Evolutionary conservation across 2,113 vertebrate genomes (phyloP).

Genomic region (Phocoena sinus): DNA sequence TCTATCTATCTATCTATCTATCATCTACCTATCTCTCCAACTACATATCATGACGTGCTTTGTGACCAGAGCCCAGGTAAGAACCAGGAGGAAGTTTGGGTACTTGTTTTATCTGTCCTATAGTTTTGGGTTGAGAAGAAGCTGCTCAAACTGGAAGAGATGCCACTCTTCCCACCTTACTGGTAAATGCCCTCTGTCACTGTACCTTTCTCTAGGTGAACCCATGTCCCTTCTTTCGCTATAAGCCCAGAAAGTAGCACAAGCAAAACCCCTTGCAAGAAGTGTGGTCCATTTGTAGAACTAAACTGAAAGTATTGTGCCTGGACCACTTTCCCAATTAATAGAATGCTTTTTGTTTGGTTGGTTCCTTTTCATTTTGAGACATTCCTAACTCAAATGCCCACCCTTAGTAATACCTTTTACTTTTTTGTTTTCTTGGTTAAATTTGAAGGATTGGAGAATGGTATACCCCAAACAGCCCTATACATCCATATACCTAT

Average conservation of each 20-base stretch:
- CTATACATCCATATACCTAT: neutral
- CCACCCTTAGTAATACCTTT: neutral
- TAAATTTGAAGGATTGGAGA: neutral
- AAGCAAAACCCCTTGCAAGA: neutral
- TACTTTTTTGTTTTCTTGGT: neutral
- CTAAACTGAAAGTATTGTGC: neutral
- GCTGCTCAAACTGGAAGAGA: neutral
- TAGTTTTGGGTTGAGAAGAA: neutral
- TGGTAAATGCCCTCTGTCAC: neutral
- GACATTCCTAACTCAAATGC: neutral
- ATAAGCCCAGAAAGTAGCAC: neutral
- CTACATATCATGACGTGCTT: neutral
- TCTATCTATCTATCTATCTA: neutral
- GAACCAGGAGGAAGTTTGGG: neutral
- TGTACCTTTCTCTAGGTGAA: neutral
- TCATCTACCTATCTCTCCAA: too few relatives aligned
- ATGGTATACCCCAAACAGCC: neutral
- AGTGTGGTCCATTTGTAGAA: neutral
- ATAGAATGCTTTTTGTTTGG: neutral
- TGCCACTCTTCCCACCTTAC: neutral
- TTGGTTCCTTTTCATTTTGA: neutral
- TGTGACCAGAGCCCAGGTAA: neutral
- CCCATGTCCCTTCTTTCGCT: neutral
- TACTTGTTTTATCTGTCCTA: neutral
- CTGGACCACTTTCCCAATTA: neutral